phyloP scores from a whole-genome alignment of 2,888 invertebrate genomes.

The Sturmia bella region DNA sequence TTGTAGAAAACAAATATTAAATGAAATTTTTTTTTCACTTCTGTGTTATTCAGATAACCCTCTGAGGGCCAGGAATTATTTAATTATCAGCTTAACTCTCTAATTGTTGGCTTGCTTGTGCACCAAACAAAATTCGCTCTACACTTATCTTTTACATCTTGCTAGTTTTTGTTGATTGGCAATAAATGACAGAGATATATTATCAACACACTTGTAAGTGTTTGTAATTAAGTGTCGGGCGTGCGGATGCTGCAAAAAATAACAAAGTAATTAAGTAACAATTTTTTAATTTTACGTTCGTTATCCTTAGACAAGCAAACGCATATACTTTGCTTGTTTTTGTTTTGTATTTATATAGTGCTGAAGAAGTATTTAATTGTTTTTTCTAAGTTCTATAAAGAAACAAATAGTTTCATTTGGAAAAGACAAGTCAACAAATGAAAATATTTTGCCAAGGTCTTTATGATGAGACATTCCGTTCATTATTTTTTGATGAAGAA shows the following conservation, averaged over 20 bases:
- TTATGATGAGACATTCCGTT: constrained; percentile 5
- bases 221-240: constrained; percentile 57
- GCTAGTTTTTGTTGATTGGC: neutral
- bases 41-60: no score
- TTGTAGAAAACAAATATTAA: no score
- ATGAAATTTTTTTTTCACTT: no score
- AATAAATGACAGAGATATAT: constrained; percentile 8
- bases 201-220: neutral
- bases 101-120: constrained; percentile 16
- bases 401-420: constrained; percentile 35
- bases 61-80: no score
- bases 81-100: no score
- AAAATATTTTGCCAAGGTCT: neutral
- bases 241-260: constrained; percentile 40
- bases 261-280: constrained; percentile 58
- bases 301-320: neutral
- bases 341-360: no score
- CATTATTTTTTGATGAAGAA: no score
- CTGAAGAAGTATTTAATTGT: no score
- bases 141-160: neutral
- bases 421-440: neutral
- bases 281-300: constrained; percentile 1
- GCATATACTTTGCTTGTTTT: neutral
- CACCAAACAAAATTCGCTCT: constrained; percentile 1
- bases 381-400: neutral